A percentile compares a stretch with the other conserved stretches of the same genome.
Conservation (phyloP, 2,797 vertebrate species). For the Toxotes lorentzi region DNA sequence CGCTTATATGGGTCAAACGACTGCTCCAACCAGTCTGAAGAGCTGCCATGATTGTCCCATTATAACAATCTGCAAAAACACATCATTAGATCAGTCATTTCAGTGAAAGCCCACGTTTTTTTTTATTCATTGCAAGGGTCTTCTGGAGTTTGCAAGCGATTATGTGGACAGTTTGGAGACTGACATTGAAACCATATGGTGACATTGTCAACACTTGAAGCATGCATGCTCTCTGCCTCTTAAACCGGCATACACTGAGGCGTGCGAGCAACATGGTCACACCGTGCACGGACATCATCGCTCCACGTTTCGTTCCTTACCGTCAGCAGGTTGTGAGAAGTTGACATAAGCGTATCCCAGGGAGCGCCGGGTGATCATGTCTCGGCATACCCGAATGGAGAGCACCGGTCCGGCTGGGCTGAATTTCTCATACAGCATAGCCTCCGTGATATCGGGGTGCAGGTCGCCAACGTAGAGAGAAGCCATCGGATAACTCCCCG, state of each 20-base stretch:
- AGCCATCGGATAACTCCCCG: constrained; percentile 97
- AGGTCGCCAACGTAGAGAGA: constrained; percentile 98
- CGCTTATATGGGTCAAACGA: constrained; percentile 73
- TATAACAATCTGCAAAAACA: not conserved
- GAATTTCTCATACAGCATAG: constrained; percentile 99
- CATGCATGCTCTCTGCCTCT: constrained; percentile 4
- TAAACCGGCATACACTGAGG: not conserved
- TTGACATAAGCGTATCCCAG: constrained; percentile 99
- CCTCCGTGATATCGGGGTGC: constrained; percentile 98
- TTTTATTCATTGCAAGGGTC: not conserved
- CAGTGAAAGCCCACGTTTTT: not conserved
- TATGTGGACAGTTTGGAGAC: not conserved
- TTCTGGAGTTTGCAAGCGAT: not conserved
- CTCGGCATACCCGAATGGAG: constrained; percentile 96
- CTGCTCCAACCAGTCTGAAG: constrained; percentile 28
- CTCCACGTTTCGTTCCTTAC: constrained; percentile 80
- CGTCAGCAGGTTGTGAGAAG: constrained; percentile 97
- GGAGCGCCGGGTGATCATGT: constrained; percentile 98
- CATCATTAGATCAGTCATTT: not conserved
- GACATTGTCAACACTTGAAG: constrained; percentile 36
- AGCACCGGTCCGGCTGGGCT: constrained; percentile 97
- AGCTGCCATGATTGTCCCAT: not conserved
- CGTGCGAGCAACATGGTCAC: constrained; percentile 1
- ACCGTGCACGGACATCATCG: not conserved
- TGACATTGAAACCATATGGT: constrained; percentile 43